Evolutionary conservation across 1,140 invertebrate species (phyloP), one percentile per base, ranked within the genome.

Genomic region (Drosophila ohnishii): DNA sequence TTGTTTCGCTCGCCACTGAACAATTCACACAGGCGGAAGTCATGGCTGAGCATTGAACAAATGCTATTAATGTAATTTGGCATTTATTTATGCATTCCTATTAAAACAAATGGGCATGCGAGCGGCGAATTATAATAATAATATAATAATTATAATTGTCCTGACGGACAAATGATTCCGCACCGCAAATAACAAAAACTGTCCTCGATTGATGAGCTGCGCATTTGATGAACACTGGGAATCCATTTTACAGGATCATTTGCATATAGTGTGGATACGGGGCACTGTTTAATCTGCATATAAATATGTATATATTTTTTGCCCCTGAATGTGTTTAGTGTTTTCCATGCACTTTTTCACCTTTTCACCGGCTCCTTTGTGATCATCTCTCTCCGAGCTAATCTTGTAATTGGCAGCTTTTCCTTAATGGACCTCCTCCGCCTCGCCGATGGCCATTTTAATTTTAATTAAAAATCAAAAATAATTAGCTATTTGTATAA

Each of bases 401-500:
- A 71, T 82, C 80, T 78, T 82, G 60, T 60, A 73, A 55, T 73
- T 76, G 56, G 67, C 70, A 39, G 76, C 60, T 50, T 58, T 71
- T 59, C 61, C 69, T 72, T 71, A 35, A 71, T 71, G 53, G 42
- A 37, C 55, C 42, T 72, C 59, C 69, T 72, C 53, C 66, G 66
- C 51, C 53, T 71, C 42, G 69, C 69, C 53, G 66, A 34, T 22
- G 69, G 66, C 42, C 35, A 59, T 69, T 81, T 71, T 44, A 66
- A 86, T 85, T 84, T 84, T 85, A 76, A 85, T 86, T 85, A 86
- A 85, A 84, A 74, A 75, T 84, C 83, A 62, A 75, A 72, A 77
- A 76, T 71, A 81, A 87, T 86, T 87, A 87, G 78, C 83, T 77
- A 82, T 82, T 82, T 74, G 61, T 72, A 40, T 84, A 88, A 87